Percentiles rank a stretch among this genome's conserved stretches.
phyloP scores from a whole-genome alignment of 2,888 invertebrate species.

The Ornithoptera priamus region DNA sequence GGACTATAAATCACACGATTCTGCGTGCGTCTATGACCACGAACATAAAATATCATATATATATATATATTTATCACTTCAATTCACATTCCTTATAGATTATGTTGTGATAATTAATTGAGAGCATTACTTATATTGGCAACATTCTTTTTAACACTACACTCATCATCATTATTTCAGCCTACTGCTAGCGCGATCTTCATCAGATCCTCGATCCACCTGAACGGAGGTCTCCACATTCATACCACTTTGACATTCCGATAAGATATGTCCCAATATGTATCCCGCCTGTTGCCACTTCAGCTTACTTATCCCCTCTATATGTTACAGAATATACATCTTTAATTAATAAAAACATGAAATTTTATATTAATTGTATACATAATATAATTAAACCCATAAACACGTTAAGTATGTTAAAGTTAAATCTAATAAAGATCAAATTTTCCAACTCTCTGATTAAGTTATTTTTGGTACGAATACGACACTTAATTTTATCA shows the following conservation, averaged over 20 bases:
- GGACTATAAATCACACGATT: slow-evolving; percentile 27
- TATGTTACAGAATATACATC: no score
- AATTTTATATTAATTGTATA: background rate
- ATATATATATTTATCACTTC: background rate
- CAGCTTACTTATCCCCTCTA: no score
- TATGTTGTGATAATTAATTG: background rate
- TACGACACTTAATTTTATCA: background rate
- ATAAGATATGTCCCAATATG: no score
- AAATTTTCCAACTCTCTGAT: slow-evolving; percentile 7
- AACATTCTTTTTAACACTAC: no score
- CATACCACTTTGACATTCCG: no score
- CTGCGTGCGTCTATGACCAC: slow-evolving; percentile 3
- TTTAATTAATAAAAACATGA: no score
- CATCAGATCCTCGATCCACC: no score
- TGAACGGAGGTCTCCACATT: no score
- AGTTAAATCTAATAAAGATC: slow-evolving; percentile 5
- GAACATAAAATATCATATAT: background rate
- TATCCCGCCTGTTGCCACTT: no score
- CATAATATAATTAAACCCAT: background rate
- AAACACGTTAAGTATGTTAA: background rate
- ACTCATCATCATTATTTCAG: no score
- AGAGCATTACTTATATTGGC: background rate
- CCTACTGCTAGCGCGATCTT: no score
- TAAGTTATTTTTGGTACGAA: slow-evolving; percentile 14
- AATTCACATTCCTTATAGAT: background rate